phyloP scores from a whole-genome alignment of 2,113 vertebrate species.

The Chaetura pelagica region DNA sequence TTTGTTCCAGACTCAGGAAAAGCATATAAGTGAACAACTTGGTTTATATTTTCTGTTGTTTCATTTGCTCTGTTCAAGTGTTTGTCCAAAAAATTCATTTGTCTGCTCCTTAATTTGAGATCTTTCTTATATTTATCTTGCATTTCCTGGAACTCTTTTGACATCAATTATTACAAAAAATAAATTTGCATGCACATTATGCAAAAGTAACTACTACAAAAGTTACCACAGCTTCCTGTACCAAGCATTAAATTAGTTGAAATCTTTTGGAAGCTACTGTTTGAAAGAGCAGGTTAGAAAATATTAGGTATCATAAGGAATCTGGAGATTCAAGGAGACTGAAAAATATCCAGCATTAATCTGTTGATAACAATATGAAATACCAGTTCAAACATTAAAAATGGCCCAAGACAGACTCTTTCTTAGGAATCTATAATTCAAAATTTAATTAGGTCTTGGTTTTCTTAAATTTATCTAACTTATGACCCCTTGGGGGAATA shows the following conservation, averaged over 20 bases:
- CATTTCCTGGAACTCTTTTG: neutral
- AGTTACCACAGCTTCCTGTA: neutral
- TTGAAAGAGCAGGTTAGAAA: neutral
- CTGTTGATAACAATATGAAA: neutral
- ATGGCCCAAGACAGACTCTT: neutral
- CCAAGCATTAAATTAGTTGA: neutral
- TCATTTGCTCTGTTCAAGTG: neutral
- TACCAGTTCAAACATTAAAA: neutral
- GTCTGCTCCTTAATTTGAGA: neutral
- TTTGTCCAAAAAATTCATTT: neutral
- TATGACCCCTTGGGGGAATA: neutral
- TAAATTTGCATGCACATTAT: no score
- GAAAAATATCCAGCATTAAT: neutral
- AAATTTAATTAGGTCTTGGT: neutral
- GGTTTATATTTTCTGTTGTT: neutral
- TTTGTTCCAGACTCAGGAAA: neutral
- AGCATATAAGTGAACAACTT: rapidly evolving
- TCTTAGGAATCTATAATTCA: neutral
- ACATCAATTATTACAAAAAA: neutral
- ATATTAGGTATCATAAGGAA: neutral
- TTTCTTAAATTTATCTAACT: neutral
- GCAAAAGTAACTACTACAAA: neutral
- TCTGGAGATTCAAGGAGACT: neutral
- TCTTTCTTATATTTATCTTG: neutral
- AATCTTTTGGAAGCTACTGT: neutral